These are phyloP conservation scores for Cheumatopsyche charites DNA, from an alignment of 1,140 invertebrate genomes.

Conservation along the genomic window DNA sequence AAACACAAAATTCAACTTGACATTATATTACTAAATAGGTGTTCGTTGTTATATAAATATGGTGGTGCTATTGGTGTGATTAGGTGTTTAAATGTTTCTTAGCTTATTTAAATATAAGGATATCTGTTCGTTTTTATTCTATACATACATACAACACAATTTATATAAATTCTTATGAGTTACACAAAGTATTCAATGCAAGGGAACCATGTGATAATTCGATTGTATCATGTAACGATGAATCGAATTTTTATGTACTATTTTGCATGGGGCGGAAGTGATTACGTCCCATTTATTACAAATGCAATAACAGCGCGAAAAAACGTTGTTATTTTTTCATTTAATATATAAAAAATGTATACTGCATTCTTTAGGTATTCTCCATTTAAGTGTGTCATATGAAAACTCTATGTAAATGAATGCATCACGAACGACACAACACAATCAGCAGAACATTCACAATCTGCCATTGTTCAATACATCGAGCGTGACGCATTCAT, in stretches of 20 bases:
- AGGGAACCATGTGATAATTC: conserved; percentile 64
- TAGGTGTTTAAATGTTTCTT: conserved; percentile 28
- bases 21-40: too few species aligned
- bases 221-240: conserved; percentile 56
- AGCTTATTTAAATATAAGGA: neutral
- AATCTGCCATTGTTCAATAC: too few species aligned
- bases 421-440: too few species aligned
- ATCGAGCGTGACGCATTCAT: too few species aligned
- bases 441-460: too few species aligned
- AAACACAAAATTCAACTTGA: too few species aligned
- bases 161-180: neutral
- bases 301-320: conserved; percentile 1
- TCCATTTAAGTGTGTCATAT: conserved; percentile 40
- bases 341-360: conserved; percentile 9
- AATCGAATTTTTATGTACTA: conserved; percentile 62
- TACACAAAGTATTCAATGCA: conserved; percentile 49
- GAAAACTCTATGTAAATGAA: conserved; percentile 42
- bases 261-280: conserved; percentile 64
- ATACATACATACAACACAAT: conserved; percentile 40
- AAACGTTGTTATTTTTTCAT: conserved; percentile 4
- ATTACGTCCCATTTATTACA: conserved; percentile 45
- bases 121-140: conserved; percentile 1
- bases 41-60: too few species aligned
- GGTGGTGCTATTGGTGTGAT: neutral
- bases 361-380: conserved; percentile 25